Evolutionary conservation across 2,888 invertebrate genomes (phyloP).

Genomic region (Alloplasta piceator): DNA sequence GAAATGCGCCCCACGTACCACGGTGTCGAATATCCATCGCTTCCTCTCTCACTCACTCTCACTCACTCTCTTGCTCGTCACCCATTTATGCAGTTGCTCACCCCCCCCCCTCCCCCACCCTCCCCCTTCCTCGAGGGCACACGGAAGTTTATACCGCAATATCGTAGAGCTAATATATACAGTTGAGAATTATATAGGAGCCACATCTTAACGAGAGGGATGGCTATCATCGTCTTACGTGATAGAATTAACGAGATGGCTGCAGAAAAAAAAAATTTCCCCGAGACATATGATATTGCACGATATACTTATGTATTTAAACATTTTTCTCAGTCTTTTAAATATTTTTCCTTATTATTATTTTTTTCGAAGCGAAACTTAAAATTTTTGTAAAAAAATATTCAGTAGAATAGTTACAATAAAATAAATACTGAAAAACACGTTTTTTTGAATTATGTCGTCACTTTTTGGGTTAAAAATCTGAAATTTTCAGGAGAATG

Average conservation of each 20-base stretch:
- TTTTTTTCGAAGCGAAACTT: neutral
- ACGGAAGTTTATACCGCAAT: slow-evolving; percentile 47
- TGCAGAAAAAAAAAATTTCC: neutral
- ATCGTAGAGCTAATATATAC: slow-evolving; percentile 32
- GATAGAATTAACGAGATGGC: slow-evolving; percentile 13
- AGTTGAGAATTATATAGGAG: slow-evolving; percentile 16
- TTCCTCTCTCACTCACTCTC: slow-evolving; percentile 20
- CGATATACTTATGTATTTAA: neutral
- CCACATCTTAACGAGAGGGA: slow-evolving; percentile 31
- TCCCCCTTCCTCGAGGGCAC: slow-evolving; percentile 21
- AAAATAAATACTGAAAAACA: too few species aligned
- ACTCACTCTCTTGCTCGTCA: slow-evolving; percentile 10
- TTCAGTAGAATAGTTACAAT: too few species aligned
- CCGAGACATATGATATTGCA: neutral
- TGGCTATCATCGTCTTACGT: neutral
- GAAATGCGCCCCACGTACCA: slow-evolving; percentile 32
- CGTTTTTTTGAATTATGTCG: too few species aligned
- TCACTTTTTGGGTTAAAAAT: too few species aligned
- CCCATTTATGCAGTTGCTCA: slow-evolving; percentile 31
- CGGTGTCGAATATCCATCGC: slow-evolving; percentile 60
- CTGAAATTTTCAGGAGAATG: too few species aligned
- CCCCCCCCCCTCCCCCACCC: slow-evolving; percentile 13
- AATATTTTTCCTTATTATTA: neutral
- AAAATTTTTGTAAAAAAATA: too few species aligned
- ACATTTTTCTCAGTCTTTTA: neutral